phyloP scores from a whole-genome alignment of 2,888 invertebrate species.

The Phyllotreta cruciferae region DNA sequence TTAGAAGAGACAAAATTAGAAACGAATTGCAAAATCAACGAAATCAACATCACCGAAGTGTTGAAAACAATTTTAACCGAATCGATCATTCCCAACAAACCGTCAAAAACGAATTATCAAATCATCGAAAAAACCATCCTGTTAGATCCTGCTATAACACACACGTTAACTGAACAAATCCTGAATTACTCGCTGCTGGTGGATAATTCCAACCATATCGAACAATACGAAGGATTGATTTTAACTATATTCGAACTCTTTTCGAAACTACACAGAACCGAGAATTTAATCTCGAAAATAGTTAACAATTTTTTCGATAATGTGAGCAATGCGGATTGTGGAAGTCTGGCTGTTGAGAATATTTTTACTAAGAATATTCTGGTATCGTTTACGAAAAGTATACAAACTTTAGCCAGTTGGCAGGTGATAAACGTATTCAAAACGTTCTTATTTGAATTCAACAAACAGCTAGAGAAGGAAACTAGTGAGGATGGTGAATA shows the following conservation, averaged over 20 bases:
- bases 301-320: conserved; percentile 42
- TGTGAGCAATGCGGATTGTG: conserved; percentile 13
- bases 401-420: conserved; percentile 52
- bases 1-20: conserved; percentile 42
- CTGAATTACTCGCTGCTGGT: conserved; percentile 49
- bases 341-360: conserved; percentile 39
- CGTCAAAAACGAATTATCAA: conserved; percentile 46
- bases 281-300: conserved; percentile 55
- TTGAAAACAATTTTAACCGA: conserved; percentile 48
- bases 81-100: conserved; percentile 45
- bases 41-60: conserved; percentile 48
- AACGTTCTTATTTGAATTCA: conserved; percentile 53
- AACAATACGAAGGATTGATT: conserved; percentile 49
- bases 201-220: conserved; percentile 40
- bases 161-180: conserved; percentile 48
- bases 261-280: conserved; percentile 54
- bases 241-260: conserved; percentile 53
- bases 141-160: conserved; percentile 55
- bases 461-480: conserved; percentile 44
- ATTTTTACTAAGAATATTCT: conserved; percentile 52
- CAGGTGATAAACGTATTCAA: conserved; percentile 56
- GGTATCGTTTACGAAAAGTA: conserved; percentile 50
- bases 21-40: conserved; percentile 44
- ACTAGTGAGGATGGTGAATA: conserved; percentile 42
- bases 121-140: conserved; percentile 49